Conservation (phyloP, 2,888 invertebrate genomes). For the Mongoloraphidia duomilia region DNA sequence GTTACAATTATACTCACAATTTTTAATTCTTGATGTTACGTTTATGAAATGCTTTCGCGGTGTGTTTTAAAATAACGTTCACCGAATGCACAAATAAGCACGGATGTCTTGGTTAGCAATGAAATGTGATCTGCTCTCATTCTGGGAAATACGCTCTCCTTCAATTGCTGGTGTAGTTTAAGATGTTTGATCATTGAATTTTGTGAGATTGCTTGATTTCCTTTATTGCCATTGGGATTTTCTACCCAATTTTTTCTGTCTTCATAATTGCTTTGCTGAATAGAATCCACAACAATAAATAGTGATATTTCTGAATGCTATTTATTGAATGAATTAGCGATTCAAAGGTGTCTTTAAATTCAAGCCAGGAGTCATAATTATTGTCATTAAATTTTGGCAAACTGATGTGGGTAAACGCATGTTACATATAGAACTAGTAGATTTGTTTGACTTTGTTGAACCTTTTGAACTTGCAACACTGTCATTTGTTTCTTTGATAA, state of each 20-base stretch:
- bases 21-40: conserved; percentile 11
- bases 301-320: no score
- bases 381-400: no score
- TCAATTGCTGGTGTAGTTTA: conserved; percentile 7
- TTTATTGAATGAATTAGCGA: no score
- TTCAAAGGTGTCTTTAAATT: no score
- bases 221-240: not conserved
- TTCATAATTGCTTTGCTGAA: conserved; percentile 13
- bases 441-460: no score
- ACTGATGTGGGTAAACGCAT: no score
- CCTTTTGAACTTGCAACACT: no score
- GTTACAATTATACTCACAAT: no score
- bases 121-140: conserved; percentile 13
- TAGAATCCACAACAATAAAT: conserved; percentile 16
- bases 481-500: no score
- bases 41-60: conserved; percentile 14
- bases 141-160: conserved; percentile 8
- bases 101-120: conserved; percentile 10
- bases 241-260: conserved; percentile 13
- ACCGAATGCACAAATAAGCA: conserved; percentile 13
- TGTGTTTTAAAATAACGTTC: conserved; percentile 13
- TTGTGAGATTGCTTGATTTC: conserved; percentile 4
- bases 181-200: conserved; percentile 5
- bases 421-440: no score
- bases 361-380: no score